These are phyloP conservation scores for Brevimyrus niger DNA, from an alignment of 2,113 vertebrate genomes.

Conservation along the genomic window DNA sequence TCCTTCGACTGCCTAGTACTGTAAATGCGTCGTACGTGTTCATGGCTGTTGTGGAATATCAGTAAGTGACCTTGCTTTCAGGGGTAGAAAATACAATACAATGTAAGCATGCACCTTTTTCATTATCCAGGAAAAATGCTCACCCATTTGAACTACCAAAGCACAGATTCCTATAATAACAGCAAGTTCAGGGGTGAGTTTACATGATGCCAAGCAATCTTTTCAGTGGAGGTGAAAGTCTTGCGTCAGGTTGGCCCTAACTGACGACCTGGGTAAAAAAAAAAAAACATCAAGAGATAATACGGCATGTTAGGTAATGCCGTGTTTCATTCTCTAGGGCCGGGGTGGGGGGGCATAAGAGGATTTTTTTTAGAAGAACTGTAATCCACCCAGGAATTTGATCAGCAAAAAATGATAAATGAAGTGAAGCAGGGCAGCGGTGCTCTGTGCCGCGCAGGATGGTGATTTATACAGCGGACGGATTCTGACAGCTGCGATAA, in stretches of 20 bases:
- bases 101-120: neutral
- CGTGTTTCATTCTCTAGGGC: neutral
- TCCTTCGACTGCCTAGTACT: neutral
- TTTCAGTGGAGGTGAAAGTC: conserved; percentile 5
- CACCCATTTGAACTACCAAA: neutral
- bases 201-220: neutral
- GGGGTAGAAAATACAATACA: neutral
- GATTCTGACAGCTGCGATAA: neutral
- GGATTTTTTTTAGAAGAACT: neutral
- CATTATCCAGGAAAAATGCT: neutral
- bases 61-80: neutral
- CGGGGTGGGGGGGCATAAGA: neutral
- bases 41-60: neutral
- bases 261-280: neutral
- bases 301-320: neutral
- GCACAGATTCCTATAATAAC: neutral
- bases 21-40: neutral
- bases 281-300: neutral
- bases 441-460: neutral
- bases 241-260: conserved; percentile 4
- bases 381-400: neutral
- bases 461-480: neutral
- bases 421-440: neutral
- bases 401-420: conserved; percentile 5
- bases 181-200: neutral